Conservation (phyloP, 2,888 invertebrate genomes). For the Chymomyza amoena region DNA sequence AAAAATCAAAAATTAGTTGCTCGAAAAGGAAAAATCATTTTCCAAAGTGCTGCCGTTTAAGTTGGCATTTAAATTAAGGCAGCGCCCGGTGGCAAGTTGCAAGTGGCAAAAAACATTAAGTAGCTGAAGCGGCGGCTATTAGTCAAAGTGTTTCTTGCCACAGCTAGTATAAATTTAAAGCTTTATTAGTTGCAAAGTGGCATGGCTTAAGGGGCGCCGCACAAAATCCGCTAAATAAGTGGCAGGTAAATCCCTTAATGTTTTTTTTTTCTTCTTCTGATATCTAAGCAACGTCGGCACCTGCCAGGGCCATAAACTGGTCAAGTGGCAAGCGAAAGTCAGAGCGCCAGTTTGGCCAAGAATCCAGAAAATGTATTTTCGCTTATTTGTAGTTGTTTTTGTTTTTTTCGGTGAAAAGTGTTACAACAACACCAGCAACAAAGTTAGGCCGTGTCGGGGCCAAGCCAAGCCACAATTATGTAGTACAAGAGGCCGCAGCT, state of each 20-base stretch:
- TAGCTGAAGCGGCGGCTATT: conserved; percentile 39
- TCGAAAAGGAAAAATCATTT: conserved; percentile 23
- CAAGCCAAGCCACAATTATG: conserved; percentile 56
- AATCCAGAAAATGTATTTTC: conserved; percentile 46
- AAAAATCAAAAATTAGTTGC: conserved; percentile 18
- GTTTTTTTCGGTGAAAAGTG: conserved; percentile 48
- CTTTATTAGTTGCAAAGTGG: conserved; percentile 61
- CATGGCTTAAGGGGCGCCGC: conserved; percentile 5
- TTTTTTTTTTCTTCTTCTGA: conserved; percentile 11
- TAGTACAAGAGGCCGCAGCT: conserved; percentile 46
- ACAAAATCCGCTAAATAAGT: conserved; percentile 4
- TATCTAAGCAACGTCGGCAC: conserved; percentile 13
- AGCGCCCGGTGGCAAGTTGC: background rate
- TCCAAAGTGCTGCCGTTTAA: conserved; percentile 22
- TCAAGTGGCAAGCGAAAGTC: conserved; percentile 49
- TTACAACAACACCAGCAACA: background rate
- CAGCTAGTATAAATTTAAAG: conserved; percentile 31
- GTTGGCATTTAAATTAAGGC: conserved; percentile 20
- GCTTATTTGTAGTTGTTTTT: conserved; percentile 29
- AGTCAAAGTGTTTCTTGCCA: conserved; percentile 6
- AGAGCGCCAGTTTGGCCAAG: conserved; percentile 27
- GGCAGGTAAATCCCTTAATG: conserved; percentile 33
- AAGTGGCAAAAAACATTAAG: conserved; percentile 31
- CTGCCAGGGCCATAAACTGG: background rate
- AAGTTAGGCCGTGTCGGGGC: conserved; percentile 2